These are phyloP conservation scores for Pteromalus puparum DNA, from an alignment of 1,140 invertebrate genomes.

Conservation along the genomic window DNA sequence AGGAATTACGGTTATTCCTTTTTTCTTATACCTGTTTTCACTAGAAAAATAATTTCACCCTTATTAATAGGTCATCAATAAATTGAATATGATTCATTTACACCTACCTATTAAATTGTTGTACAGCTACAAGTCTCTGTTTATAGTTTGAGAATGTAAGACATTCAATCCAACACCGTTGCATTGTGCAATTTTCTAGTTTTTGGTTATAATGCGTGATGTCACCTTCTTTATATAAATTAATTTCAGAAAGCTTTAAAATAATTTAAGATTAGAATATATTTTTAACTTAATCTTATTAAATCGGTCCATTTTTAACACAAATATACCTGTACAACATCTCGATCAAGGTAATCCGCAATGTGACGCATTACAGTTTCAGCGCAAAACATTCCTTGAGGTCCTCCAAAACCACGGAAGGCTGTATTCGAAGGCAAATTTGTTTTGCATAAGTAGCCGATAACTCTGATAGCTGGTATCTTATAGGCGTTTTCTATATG, in stretches of 20 bases:
- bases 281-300: not conserved
- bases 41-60: conserved; percentile 71
- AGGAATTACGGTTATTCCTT: conserved; percentile 89
- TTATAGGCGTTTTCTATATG: conserved; percentile 87
- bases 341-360: conserved; percentile 81
- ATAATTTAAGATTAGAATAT: not conserved
- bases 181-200: conserved; percentile 85
- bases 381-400: conserved; percentile 89
- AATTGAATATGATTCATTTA: conserved; percentile 17
- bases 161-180: conserved; percentile 90
- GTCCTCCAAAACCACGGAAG: conserved; percentile 91
- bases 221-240: conserved; percentile 89
- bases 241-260: conserved; percentile 79
- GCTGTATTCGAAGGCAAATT: conserved; percentile 93
- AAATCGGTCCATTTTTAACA: not conserved
- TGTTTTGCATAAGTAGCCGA: conserved; percentile 85
- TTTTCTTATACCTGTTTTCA: conserved; percentile 89
- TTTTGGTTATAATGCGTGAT: conserved; percentile 87
- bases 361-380: conserved; percentile 87
- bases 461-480: conserved; percentile 82
- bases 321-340: conserved; percentile 75
- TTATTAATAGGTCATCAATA: not conserved
- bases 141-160: conserved; percentile 81
- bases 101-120: conserved; percentile 84
- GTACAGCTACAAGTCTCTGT: conserved; percentile 78